A percentile compares a stretch with the other conserved stretches of the same genome.
phyloP scores from a whole-genome alignment of 2,797 vertebrate species.

The Thalassophryne amazonica region DNA sequence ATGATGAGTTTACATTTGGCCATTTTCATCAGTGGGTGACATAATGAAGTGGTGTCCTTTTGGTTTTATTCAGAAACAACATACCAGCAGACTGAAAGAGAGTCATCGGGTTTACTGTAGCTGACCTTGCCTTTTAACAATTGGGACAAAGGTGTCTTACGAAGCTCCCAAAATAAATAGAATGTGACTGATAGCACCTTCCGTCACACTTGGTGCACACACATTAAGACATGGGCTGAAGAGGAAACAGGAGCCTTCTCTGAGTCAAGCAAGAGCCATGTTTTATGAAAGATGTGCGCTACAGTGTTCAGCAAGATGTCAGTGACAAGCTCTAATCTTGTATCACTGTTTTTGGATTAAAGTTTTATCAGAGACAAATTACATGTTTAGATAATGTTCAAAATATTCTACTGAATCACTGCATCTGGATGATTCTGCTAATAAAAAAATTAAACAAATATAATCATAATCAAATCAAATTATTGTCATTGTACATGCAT shows the following conservation, averaged over 20 bases:
- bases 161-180: conserved; percentile 68
- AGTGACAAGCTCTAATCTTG: conserved; percentile 10
- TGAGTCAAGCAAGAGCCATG: conserved; percentile 37
- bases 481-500: no score
- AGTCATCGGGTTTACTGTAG: conserved; percentile 44
- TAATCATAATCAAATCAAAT: no score
- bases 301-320: conserved; percentile 20
- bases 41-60: conserved; percentile 23
- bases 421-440: neutral
- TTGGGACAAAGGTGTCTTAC: conserved; percentile 64
- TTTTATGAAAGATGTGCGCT: conserved; percentile 36
- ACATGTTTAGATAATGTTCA: neutral
- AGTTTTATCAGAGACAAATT: neutral
- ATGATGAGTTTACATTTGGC: conserved; percentile 47
- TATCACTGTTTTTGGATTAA: conserved; percentile 2
- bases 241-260: conserved; percentile 52
- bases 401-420: neutral
- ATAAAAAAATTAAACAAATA: no score
- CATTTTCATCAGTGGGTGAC: conserved; percentile 23
- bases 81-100: conserved; percentile 36
- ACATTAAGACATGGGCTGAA: conserved; percentile 33
- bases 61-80: conserved; percentile 14
- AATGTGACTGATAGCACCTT: conserved; percentile 65
- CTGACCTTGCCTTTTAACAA: conserved; percentile 69
- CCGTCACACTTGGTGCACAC: conserved; percentile 59